These are phyloP conservation scores for Pemphigus obesinymphae DNA, from an alignment of 1,140 invertebrate genomes.

Conservation along the genomic window DNA sequence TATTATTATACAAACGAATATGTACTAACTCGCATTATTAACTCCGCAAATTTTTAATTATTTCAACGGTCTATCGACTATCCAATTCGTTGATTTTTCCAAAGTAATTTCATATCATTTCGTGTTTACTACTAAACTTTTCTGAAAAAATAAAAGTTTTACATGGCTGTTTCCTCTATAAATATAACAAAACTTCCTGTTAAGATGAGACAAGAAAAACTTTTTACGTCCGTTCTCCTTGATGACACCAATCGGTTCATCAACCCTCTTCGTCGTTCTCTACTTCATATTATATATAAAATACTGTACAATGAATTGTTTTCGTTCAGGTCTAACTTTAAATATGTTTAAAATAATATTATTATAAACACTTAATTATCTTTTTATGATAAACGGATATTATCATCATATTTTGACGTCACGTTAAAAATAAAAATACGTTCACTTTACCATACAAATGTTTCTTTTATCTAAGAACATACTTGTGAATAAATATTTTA, in stretches of 20 bases:
- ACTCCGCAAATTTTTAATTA: background rate
- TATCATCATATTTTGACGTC: too few relatives aligned
- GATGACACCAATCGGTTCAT: background rate
- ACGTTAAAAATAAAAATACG: too few relatives aligned
- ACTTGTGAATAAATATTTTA: too few relatives aligned
- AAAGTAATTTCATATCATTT: background rate
- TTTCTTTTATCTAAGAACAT: too few relatives aligned
- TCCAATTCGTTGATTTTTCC: background rate
- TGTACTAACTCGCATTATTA: too few relatives aligned
- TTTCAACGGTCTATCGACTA: background rate
- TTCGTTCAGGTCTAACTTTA: background rate
- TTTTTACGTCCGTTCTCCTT: conserved; percentile 10
- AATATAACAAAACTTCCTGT: conserved; percentile 21
- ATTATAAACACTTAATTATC: too few relatives aligned
- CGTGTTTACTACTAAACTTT: conserved; percentile 19
- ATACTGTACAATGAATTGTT: background rate
- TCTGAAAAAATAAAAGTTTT: conserved; percentile 1
- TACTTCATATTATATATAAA: background rate
- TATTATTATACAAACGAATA: background rate
- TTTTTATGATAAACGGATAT: too few relatives aligned
- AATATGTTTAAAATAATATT: background rate
- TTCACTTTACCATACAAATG: too few relatives aligned
- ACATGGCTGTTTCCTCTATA: background rate
- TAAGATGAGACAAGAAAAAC: background rate
- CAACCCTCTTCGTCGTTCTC: background rate